Evolutionary conservation across 2,797 vertebrate genomes (phyloP).

Genomic region (Etheostoma perlongum): DNA sequence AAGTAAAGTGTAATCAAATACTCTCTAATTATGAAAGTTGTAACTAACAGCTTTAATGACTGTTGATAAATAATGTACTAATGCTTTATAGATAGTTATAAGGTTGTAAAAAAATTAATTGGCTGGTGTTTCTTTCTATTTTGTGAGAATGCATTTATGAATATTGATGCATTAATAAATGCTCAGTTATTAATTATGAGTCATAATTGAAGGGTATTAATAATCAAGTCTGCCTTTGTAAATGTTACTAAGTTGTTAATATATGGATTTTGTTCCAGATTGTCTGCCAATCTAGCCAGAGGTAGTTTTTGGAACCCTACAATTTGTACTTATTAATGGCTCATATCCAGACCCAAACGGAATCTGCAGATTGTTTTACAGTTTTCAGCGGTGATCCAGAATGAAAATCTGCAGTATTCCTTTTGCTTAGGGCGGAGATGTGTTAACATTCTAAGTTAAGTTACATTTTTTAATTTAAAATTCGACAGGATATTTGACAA

Average conservation of each 20-base stretch:
- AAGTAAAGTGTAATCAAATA: background rate
- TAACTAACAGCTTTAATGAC: conserved; percentile 14
- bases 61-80: background rate
- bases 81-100: background rate
- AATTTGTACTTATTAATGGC: background rate
- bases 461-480: too few species aligned
- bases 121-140: background rate
- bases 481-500: too few species aligned
- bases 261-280: background rate
- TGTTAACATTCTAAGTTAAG: too few species aligned
- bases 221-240: background rate
- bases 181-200: background rate
- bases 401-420: too few species aligned
- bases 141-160: conserved; percentile 9
- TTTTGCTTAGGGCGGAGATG: too few species aligned
- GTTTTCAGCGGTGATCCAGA: too few species aligned
- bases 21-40: conserved; percentile 16
- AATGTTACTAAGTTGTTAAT: background rate
- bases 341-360: background rate
- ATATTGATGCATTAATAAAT: background rate
- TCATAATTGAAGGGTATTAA: background rate
- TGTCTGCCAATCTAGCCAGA: background rate
- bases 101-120: background rate
- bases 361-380: too few species aligned
- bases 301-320: background rate